These are phyloP conservation scores for Loripinus fragilis DNA, from an alignment of 2,888 invertebrate genomes.

Conservation along the genomic window DNA sequence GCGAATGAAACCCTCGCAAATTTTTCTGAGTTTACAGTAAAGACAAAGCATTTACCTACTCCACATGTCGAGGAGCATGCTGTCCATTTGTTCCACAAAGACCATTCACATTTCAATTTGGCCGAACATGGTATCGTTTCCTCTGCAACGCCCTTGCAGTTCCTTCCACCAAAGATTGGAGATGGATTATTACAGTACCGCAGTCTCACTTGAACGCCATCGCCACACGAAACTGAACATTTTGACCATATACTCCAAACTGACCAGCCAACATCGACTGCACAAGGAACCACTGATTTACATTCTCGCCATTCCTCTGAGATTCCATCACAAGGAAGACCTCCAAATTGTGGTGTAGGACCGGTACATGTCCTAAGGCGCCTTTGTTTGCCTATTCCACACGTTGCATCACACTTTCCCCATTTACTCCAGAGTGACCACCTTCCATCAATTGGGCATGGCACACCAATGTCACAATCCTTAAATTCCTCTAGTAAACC, in stretches of 20 bases:
- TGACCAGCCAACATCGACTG: conserved; percentile 40
- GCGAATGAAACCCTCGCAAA: too few species aligned
- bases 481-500: conserved; percentile 12
- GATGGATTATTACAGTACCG: conserved; percentile 48
- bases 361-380: conserved; percentile 13
- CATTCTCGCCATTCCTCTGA: conserved; percentile 32
- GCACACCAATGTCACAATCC: not conserved
- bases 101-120: conserved; percentile 31
- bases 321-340: conserved; percentile 1
- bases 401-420: conserved; percentile 6
- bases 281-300: conserved; percentile 27
- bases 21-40: too few species aligned
- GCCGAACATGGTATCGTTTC: conserved; percentile 36
- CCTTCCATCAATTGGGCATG: conserved; percentile 10
- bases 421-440: conserved; percentile 22
- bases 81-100: conserved; percentile 1
- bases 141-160: conserved; percentile 28
- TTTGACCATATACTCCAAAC: conserved; percentile 38
- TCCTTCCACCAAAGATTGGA: conserved; percentile 39
- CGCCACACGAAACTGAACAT: conserved; percentile 34
- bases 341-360: conserved; percentile 14
- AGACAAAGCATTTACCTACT: not conserved
- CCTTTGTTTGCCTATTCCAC: conserved; percentile 9
- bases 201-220: conserved; percentile 24
- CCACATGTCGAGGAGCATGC: conserved; percentile 16